Conservation (phyloP, 2,113 vertebrate genomes). For the Spilogale gracilis region DNA sequence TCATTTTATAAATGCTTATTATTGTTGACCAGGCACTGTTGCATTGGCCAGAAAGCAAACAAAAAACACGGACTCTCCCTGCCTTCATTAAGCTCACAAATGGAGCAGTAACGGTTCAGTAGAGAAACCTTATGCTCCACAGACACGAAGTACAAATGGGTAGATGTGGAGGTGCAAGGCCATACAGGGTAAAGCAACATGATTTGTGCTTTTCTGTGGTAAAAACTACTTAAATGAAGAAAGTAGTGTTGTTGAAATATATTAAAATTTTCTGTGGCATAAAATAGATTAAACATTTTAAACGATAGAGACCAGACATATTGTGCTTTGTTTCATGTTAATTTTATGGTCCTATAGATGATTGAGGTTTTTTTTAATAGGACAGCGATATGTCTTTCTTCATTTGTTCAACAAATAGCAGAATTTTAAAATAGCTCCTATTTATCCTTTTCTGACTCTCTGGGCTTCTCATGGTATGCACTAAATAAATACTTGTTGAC, state of each 20-base stretch:
- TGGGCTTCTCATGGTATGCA: slow-evolving; percentile 22
- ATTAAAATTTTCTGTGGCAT: neutral
- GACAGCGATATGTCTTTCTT: slow-evolving; percentile 1
- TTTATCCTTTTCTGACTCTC: slow-evolving; percentile 46
- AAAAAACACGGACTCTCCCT: neutral
- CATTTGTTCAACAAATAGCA: slow-evolving; percentile 14
- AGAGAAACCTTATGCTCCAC: neutral
- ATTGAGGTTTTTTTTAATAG: neutral
- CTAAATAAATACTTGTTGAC: slow-evolving; percentile 71
- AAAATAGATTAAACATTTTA: neutral
- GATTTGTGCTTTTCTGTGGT: neutral
- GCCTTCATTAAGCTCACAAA: neutral
- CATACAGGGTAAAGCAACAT: neutral
- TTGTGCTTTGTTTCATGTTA: neutral
- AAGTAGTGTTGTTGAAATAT: neutral
- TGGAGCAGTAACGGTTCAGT: neutral
- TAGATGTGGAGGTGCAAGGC: neutral
- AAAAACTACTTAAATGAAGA: slow-evolving; percentile 5
- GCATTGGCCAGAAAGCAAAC: neutral
- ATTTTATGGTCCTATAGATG: neutral
- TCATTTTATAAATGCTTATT: slow-evolving; percentile 2
- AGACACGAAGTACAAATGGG: neutral
- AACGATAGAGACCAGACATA: neutral
- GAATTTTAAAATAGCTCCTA: slow-evolving; percentile 48
- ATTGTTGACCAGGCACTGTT: neutral